Percentiles rank a stretch among this genome's conserved stretches.
These are phyloP conservation scores for Leptobrachium ailaonicum DNA, from an alignment of 2,113 vertebrate genomes.

Conservation along the genomic window DNA sequence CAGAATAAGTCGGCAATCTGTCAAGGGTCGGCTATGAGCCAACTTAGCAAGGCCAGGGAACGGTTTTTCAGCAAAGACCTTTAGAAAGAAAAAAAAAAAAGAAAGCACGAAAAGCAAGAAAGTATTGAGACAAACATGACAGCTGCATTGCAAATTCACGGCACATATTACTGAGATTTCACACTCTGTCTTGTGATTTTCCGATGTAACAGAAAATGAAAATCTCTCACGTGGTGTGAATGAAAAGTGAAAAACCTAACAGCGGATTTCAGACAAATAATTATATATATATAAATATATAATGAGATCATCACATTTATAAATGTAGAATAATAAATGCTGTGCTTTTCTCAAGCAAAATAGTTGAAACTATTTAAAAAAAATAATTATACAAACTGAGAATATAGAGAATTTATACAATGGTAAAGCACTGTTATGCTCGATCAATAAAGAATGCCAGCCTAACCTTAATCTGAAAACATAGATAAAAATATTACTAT, in stretches of 20 bases:
- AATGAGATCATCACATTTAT: neutral
- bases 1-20: conserved; percentile 28
- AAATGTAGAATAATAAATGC: no score
- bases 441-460: no score
- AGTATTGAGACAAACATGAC: conserved; percentile 15
- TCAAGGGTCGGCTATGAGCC: conserved; percentile 14
- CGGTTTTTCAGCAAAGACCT: conserved; percentile 4
- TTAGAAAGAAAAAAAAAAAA: neutral
- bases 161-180: conserved; percentile 36
- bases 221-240: conserved; percentile 14
- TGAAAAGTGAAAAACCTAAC: conserved; percentile 1
- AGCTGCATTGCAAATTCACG: conserved; percentile 32
- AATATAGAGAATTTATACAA: no score
- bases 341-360: no score
- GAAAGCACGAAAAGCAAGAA: neutral
- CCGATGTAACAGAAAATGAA: conserved; percentile 4
- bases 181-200: conserved; percentile 35
- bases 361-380: no score
- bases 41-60: conserved; percentile 8
- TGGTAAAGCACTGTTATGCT: no score
- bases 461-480: no score
- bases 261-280: neutral
- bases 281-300: neutral
- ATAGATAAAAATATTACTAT: no score
- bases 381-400: no score